Evolutionary conservation across 2,113 vertebrate genomes (phyloP).

Genomic region (Nansenia antarctica): DNA sequence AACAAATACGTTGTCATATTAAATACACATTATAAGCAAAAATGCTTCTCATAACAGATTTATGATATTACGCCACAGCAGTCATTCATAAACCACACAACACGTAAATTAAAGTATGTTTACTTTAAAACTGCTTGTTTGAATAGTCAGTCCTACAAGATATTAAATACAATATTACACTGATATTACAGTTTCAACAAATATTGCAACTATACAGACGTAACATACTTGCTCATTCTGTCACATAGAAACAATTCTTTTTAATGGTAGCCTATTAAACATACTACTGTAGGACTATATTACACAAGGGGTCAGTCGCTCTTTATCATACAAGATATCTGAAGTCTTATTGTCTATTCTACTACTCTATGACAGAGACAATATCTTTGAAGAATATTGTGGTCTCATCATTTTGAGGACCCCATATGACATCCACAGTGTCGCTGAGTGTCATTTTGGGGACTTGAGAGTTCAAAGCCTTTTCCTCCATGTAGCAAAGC

Average conservation of each 20-base stretch:
- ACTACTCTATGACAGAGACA: neutral
- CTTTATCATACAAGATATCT: neutral
- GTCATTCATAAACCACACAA: neutral
- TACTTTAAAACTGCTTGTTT: conserved; percentile 27
- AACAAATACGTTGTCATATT: too few species aligned
- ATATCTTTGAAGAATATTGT: neutral
- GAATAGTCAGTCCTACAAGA: conserved; percentile 26
- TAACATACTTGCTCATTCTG: conserved; percentile 1
- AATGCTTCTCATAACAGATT: too few species aligned
- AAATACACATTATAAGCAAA: too few species aligned
- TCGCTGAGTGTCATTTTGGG: neutral
- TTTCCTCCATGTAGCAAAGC: neutral
- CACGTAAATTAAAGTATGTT: neutral
- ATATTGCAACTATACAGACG: conserved; percentile 40
- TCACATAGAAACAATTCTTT: conserved; percentile 24
- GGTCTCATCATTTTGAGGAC: neutral
- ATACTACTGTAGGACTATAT: neutral
- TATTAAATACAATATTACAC: conserved; percentile 8
- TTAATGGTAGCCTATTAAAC: conserved; percentile 1
- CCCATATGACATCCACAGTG: neutral
- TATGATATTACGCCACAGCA: neutral
- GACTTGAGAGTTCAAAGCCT: neutral
- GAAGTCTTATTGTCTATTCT: neutral
- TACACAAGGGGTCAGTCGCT: conserved; percentile 4
- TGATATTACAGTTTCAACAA: conserved; percentile 43